Evolutionary conservation across 2,888 invertebrate species (phyloP), one percentile per base, ranked within the genome.

Genomic region (Caenorhabditis becei): DNA sequence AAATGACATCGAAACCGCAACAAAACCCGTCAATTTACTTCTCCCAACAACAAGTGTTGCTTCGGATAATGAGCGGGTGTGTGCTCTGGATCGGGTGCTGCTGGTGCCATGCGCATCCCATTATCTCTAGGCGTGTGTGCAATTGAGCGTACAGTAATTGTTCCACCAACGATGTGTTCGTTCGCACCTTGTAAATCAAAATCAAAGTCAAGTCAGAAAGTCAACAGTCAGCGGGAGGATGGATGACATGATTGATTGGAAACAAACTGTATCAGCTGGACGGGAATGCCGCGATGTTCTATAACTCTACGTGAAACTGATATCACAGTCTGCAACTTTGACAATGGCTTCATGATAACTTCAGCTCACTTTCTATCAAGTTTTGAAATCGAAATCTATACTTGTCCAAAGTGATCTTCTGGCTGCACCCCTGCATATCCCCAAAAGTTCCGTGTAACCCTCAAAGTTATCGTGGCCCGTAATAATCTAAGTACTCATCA

Each of bases 41-140:
- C 47, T 51, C 16, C 26, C 44, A 16, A 11, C 49, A 44, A 66
- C 58, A 54, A 23, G 26, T 53, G 18, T n/a, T 20, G 14, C 37
- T 14, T 47, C 49, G 37, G 59, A 59, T 59, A 49, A 63, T 47
- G 26, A 44, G 11, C 61, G 61, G 61, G n/a, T 62, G 24, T 32
- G 32, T 32, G n/a, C n/a, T n/a, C 10, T n/a, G 11, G 18, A 1
- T 35, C 53, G 4, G 1, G 18, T 28, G 54, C 54, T 49, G 53
- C 77, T 69, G 69, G 62, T 77, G 77, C 69, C 69, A 69, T 77
- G 69, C 69, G 63, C 77, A 69, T 70, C 77, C 77, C 77, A 77
- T 77, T 77, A 69, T 32, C 59, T 41, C 28, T 7, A 44, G 54
- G 20, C 5, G 32, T 23, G 56, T 28, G 70, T 63, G 54, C 78